phyloP scores from a whole-genome alignment of 2,888 invertebrate genomes.

The Dicyrtomina minuta region DNA sequence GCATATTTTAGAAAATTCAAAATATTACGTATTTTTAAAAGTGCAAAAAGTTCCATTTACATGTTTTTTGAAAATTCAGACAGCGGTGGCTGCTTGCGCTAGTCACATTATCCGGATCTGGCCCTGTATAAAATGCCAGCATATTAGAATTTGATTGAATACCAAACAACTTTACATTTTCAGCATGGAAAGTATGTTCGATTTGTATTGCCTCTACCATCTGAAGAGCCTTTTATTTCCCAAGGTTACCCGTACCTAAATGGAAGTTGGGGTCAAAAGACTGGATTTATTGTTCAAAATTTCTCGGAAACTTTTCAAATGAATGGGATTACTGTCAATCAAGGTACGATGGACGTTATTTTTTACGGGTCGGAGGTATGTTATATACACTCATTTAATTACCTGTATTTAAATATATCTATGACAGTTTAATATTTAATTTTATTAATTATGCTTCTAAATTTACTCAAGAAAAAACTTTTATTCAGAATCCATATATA shows the following conservation, averaged over 20 bases:
- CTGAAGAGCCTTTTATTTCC: background rate
- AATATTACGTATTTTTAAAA: no score
- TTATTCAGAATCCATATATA: no score
- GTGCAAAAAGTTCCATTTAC: no score
- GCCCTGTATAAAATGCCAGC: no score
- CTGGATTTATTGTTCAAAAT: conserved; percentile 35
- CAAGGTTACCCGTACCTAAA: conserved; percentile 27
- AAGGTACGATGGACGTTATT: conserved; percentile 37
- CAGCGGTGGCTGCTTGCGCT: no score
- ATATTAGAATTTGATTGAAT: no score
- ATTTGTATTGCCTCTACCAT: conserved; percentile 33
- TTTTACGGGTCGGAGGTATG: conserved; percentile 39
- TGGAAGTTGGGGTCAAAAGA: conserved; percentile 18
- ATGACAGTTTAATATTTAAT: conserved; percentile 1
- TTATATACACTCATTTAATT: background rate
- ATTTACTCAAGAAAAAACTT: no score
- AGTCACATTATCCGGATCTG: no score
- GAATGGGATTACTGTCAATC: conserved; percentile 37
- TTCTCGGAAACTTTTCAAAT: conserved; percentile 38
- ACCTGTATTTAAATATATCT: background rate
- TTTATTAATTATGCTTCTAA: no score
- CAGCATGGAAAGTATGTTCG: conserved; percentile 27
- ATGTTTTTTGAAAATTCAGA: no score
- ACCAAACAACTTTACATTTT: no score
- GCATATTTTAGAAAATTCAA: no score